Evolutionary conservation across 1,140 invertebrate species (phyloP).

Genomic region (Conopomorpha cramerella): DNA sequence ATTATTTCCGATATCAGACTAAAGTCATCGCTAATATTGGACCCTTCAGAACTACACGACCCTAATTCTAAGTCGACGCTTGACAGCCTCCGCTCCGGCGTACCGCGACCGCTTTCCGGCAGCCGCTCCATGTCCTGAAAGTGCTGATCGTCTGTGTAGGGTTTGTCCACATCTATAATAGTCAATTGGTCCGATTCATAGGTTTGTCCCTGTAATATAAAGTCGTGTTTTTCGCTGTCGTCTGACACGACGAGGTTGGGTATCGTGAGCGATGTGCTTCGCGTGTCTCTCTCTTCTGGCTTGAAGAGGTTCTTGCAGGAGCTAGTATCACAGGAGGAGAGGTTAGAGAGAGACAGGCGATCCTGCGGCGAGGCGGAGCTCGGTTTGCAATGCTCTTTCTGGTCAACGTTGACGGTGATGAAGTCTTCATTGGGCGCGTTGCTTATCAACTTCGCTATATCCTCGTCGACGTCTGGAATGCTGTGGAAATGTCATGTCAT

Average conservation of each 20-base stretch:
- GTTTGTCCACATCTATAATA: constrained; percentile 65
- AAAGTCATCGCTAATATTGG: constrained; percentile 71
- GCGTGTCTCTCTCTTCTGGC: constrained; percentile 23
- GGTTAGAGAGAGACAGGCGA: constrained; percentile 38
- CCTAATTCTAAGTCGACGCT: constrained; percentile 47
- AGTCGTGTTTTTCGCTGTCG: constrained; percentile 44
- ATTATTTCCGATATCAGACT: constrained; percentile 69
- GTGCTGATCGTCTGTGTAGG: constrained; percentile 46
- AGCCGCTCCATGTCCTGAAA: constrained; percentile 29
- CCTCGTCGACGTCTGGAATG: constrained; percentile 60
- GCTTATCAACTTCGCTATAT: constrained; percentile 53
- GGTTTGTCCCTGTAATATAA: constrained; percentile 52
- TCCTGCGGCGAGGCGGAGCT: constrained; percentile 35
- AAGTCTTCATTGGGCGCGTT: no score
- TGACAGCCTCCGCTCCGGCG: constrained; percentile 38
- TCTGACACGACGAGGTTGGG: constrained; percentile 55
- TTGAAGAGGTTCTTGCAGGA: constrained; percentile 50
- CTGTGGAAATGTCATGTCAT: constrained; percentile 16
- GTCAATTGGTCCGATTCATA: constrained; percentile 64
- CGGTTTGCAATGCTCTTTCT: constrained; percentile 21
- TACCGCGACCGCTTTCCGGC: constrained; percentile 31
- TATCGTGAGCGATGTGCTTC: constrained; percentile 52
- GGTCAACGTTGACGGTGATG: no score
- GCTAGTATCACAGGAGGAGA: constrained; percentile 49
- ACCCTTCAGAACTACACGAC: constrained; percentile 63